These are phyloP conservation scores for Nothobranchius kuhntae DNA, from an alignment of 2,113 vertebrate species.

Conservation along the genomic window DNA sequence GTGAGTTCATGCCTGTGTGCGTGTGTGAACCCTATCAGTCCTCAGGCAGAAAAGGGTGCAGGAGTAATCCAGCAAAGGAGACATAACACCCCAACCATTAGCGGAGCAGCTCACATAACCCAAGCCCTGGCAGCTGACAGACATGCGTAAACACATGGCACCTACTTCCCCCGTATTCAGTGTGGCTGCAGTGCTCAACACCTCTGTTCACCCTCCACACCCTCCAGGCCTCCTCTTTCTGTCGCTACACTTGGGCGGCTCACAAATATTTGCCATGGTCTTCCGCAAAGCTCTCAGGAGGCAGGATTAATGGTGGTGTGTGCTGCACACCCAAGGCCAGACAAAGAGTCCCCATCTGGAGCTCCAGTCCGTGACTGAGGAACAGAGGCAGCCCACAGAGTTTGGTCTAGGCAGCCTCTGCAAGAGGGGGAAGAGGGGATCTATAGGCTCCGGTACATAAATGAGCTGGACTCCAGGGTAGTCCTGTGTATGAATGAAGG, in stretches of 20 bases:
- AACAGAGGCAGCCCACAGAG: constrained; percentile 69
- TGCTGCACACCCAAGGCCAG: constrained; percentile 52
- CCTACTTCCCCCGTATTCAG: constrained; percentile 48
- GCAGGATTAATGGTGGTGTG: constrained; percentile 69
- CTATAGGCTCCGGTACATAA: constrained; percentile 62
- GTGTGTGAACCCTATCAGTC: constrained; percentile 62
- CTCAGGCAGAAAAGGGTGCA: constrained; percentile 49
- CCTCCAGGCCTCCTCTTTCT: constrained; percentile 50
- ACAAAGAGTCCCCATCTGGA: constrained; percentile 75
- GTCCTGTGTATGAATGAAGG: constrained; percentile 55
- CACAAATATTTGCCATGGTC: constrained; percentile 73
- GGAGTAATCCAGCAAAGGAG: constrained; percentile 62
- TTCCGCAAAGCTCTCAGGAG: constrained; percentile 53
- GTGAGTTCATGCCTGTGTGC: constrained; percentile 40
- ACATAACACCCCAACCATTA: constrained; percentile 69
- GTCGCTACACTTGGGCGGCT: constrained; percentile 55
- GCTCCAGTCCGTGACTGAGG: constrained; percentile 62
- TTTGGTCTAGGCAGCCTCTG: constrained; percentile 29
- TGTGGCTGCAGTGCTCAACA: constrained; percentile 54
- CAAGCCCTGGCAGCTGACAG: constrained; percentile 64
- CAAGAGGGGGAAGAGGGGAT: constrained; percentile 3
- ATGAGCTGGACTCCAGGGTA: constrained; percentile 53
- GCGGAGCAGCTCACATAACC: constrained; percentile 65
- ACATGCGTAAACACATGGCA: constrained; percentile 71
- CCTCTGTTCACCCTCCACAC: constrained; percentile 7